Evolutionary conservation across 2,888 invertebrate genomes (phyloP).

Genomic region (Argyra leucocephala): DNA sequence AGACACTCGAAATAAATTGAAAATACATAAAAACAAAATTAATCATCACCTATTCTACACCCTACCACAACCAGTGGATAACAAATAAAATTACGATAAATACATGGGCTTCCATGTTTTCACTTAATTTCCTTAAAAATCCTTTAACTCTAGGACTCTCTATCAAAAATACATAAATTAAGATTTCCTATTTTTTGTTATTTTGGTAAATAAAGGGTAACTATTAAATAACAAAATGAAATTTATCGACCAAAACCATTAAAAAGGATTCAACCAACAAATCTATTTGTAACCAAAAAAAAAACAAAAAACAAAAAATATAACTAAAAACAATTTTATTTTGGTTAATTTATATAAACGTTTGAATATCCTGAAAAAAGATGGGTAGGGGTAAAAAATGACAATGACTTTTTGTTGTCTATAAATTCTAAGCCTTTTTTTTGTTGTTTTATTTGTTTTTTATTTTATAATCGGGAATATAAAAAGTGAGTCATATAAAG

Average conservation of each 20-base stretch:
- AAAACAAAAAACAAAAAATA: neutral
- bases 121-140: neutral
- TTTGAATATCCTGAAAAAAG: too few relatives aligned
- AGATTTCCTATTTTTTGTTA: too few relatives aligned
- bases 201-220: too few relatives aligned
- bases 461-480: neutral
- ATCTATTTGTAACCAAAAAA: neutral
- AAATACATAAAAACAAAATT: neutral
- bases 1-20: neutral
- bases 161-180: too few relatives aligned
- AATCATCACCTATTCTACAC: neutral
- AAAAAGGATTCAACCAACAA: too few relatives aligned
- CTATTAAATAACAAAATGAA: neutral
- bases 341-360: neutral
- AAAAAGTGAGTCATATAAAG: neutral
- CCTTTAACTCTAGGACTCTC: neutral
- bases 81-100: neutral
- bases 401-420: neutral
- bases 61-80: neutral
- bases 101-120: neutral
- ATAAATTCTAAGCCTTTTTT: neutral
- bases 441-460: neutral
- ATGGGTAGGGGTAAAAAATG: neutral
- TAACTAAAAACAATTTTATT: neutral
- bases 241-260: neutral